A percentile compares a stretch with the other conserved stretches of the same genome.
These are phyloP conservation scores for Sarotherodon lohbergeri DNA, from an alignment of 2,113 vertebrate genomes.

Conservation along the genomic window DNA sequence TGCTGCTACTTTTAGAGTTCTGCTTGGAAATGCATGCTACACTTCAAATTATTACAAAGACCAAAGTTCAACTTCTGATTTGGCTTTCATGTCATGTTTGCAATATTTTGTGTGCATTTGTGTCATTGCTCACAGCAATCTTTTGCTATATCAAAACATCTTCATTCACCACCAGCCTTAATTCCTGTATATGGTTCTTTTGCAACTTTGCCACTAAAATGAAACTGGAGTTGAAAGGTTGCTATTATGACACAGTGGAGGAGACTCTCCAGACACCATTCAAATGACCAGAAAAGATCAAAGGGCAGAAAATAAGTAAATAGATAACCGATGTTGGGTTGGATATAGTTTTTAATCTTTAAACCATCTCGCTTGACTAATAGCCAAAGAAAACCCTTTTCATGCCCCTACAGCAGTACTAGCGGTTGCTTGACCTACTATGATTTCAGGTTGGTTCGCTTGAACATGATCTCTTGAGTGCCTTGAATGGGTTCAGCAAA, in stretches of 20 bases:
- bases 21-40: background rate
- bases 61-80: background rate
- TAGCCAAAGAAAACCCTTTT: background rate
- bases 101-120: background rate
- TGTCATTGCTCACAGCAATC: background rate
- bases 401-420: rapidly evolving
- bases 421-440: background rate
- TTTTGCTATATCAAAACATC: background rate
- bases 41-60: background rate
- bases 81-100: background rate
- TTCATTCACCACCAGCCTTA: background rate
- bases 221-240: background rate
- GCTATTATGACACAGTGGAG: background rate
- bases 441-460: background rate
- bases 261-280: background rate
- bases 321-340: rapidly evolving
- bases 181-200: background rate
- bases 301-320: background rate
- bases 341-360: background rate
- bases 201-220: background rate
- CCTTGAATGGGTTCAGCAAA: background rate
- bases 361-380: background rate
- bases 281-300: background rate
- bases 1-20: background rate
- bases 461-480: background rate